These are phyloP conservation scores for Adela reaumurella DNA, from an alignment of 2,888 invertebrate species.

Conservation along the genomic window DNA sequence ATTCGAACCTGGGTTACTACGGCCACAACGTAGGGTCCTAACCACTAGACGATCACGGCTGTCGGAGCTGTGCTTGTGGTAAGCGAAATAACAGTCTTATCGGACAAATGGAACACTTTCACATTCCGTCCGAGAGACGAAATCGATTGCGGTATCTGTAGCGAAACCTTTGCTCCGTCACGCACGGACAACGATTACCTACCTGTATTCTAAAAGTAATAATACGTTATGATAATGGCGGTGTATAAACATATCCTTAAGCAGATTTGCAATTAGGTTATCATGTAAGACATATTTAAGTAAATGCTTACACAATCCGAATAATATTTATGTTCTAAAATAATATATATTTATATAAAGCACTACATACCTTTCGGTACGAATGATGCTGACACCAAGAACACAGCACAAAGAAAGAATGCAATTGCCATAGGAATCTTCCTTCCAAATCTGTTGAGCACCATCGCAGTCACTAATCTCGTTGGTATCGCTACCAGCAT, in stretches of 20 bases:
- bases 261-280: too few relatives aligned
- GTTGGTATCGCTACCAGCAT: slow-evolving; percentile 65
- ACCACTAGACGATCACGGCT: slow-evolving; percentile 73
- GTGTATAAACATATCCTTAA: too few relatives aligned
- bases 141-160: too few relatives aligned
- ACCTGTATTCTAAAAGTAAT: too few relatives aligned
- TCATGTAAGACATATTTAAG: too few relatives aligned
- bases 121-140: not conserved
- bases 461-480: slow-evolving; percentile 38
- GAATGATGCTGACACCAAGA: slow-evolving; percentile 54
- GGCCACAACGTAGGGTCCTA: slow-evolving; percentile 71
- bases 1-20: slow-evolving; percentile 76
- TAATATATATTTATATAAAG: too few relatives aligned
- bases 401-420: slow-evolving; percentile 41
- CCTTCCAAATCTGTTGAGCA: slow-evolving; percentile 62
- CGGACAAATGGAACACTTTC: not conserved
- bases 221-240: too few relatives aligned
- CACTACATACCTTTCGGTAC: slow-evolving; percentile 43
- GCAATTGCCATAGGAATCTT: slow-evolving; percentile 39
- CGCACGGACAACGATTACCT: too few relatives aligned
- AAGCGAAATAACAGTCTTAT: not conserved
- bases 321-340: too few relatives aligned
- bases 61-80: slow-evolving; percentile 20
- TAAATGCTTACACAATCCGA: too few relatives aligned
- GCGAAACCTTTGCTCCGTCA: too few relatives aligned